A percentile compares a stretch with the other conserved stretches of the same genome.
phyloP scores from a whole-genome alignment of 2,888 invertebrate genomes.

The Marasmarcha lunaedactyla region DNA sequence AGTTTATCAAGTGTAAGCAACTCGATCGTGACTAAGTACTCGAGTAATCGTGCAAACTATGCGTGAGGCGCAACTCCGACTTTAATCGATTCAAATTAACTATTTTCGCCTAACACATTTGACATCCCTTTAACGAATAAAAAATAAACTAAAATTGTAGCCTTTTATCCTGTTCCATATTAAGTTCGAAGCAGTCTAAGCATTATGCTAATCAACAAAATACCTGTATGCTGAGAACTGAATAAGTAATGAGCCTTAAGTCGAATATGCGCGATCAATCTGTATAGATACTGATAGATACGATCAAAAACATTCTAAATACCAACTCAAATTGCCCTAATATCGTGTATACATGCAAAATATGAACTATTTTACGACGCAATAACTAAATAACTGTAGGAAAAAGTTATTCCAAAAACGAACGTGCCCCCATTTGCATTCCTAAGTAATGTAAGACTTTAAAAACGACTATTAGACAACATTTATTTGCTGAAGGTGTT shows the following conservation, averaged over 20 bases:
- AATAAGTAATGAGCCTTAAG: not conserved
- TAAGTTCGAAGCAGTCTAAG: not conserved
- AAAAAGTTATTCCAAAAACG: no score
- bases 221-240: not conserved
- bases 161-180: no score
- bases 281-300: not conserved
- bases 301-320: constrained; percentile 1
- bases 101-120: no score
- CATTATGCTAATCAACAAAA: not conserved
- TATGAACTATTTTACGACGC: not conserved
- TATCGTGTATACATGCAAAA: not conserved
- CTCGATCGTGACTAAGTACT: constrained; percentile 9
- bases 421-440: no score
- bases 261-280: not conserved
- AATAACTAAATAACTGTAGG: no score
- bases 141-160: no score
- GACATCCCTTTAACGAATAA: no score
- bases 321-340: not conserved
- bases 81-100: no score
- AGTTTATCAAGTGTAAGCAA: constrained; percentile 3
- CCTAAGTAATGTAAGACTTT: no score
- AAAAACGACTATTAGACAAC: not conserved
- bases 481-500: not conserved
- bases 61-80: constrained; percentile 6
- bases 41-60: constrained; percentile 7